Evolutionary conservation across 2,797 vertebrate species (phyloP).

Genomic region (Eupleurogrammus muticus): DNA sequence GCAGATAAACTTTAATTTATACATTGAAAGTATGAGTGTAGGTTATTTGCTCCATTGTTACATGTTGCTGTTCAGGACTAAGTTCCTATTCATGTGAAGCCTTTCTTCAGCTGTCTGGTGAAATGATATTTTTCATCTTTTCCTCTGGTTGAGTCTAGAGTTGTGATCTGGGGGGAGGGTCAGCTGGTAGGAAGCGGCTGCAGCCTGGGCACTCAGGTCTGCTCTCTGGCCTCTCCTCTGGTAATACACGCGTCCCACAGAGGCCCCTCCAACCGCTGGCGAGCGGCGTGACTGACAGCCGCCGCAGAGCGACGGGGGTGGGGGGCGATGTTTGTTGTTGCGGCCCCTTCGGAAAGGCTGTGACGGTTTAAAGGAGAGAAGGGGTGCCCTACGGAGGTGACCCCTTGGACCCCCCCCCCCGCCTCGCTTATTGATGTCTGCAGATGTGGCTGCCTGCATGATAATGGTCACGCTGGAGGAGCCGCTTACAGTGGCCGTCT

Average conservation of each 20-base stretch:
- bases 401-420: slow-evolving; percentile 63
- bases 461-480: slow-evolving; percentile 73
- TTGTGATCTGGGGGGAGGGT: not conserved
- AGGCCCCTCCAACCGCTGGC: slow-evolving; percentile 47
- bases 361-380: slow-evolving; percentile 62
- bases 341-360: slow-evolving; percentile 57
- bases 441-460: slow-evolving; percentile 79
- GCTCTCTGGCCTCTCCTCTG: slow-evolving; percentile 58
- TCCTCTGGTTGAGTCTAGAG: no score
- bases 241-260: slow-evolving; percentile 59
- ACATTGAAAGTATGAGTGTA: no score
- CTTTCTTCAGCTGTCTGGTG: no score
- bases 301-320: slow-evolving; percentile 38
- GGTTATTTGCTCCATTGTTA: no score
- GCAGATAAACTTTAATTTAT: no score
- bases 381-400: slow-evolving; percentile 57
- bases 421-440: slow-evolving; percentile 78
- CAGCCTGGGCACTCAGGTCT: slow-evolving; percentile 6
- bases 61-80: no score
- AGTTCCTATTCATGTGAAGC: no score
- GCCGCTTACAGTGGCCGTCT: slow-evolving; percentile 55
- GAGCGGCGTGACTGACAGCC: slow-evolving; percentile 59
- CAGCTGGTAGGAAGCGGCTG: not conserved
- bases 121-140: no score
- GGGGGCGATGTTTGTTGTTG: slow-evolving; percentile 59